phyloP scores from a whole-genome alignment of 2,797 vertebrate genomes.

The Anguilla obscura region DNA sequence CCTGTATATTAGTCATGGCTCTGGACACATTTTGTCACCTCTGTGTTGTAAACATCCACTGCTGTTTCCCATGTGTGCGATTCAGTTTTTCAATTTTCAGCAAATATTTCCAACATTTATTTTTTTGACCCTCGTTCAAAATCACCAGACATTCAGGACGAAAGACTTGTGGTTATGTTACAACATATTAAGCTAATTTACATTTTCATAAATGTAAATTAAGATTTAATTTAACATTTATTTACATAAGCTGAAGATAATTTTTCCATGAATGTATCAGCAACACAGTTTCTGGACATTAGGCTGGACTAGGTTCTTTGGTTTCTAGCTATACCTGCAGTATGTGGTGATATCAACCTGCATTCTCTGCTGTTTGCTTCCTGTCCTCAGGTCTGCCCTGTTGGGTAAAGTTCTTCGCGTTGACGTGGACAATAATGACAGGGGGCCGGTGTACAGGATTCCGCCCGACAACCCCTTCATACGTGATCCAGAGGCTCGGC shows the following conservation, averaged over 20 bases:
- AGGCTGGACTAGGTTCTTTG: not conserved
- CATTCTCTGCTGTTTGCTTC: not conserved
- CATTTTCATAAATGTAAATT: not conserved
- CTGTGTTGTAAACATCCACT: not conserved
- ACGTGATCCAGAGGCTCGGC: constrained; percentile 72
- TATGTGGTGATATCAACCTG: not conserved
- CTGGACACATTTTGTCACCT: not conserved
- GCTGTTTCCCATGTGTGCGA: not conserved
- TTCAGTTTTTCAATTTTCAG: not conserved
- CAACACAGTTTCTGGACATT: not conserved
- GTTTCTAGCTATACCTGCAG: not conserved
- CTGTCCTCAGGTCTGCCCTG: constrained; percentile 77
- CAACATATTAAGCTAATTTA: not conserved
- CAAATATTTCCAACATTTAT: not conserved
- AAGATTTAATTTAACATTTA: too few relatives aligned
- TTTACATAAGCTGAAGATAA: not conserved
- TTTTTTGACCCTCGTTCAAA: not conserved
- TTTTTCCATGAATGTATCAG: not conserved
- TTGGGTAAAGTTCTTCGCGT: constrained; percentile 93
- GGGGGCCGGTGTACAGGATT: constrained; percentile 81
- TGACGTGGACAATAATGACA: constrained; percentile 80
- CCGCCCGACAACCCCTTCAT: constrained; percentile 89
- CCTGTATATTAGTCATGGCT: not conserved
- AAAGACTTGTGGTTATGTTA: not conserved
- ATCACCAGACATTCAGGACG: not conserved